Conservation (phyloP, 2,113 vertebrate species). For the Salvelinus alpinus region DNA sequence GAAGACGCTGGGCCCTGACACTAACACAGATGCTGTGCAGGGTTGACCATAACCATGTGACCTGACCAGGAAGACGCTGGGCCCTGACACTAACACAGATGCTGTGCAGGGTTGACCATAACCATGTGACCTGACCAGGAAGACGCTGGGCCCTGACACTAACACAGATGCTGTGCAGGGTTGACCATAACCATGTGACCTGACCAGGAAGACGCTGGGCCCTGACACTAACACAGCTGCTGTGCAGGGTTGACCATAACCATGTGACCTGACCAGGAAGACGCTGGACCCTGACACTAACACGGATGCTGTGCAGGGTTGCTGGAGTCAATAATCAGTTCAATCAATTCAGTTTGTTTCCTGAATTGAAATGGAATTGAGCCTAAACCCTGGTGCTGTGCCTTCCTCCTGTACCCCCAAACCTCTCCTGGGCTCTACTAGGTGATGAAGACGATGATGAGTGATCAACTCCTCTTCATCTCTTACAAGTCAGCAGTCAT, state of each 20-base stretch:
- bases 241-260: too few species aligned
- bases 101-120: too few species aligned
- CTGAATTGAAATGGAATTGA: neutral
- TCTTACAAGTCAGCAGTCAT: neutral
- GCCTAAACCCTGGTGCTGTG: neutral
- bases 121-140: neutral
- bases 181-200: too few species aligned
- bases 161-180: too few species aligned
- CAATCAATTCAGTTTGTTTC: too few species aligned
- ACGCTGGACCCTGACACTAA: too few species aligned
- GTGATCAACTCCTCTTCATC: neutral
- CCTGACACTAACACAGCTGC: too few species aligned
- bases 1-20: neutral
- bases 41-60: neutral
- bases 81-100: neutral
- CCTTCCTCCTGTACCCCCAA: neutral
- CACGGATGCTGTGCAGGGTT: too few species aligned
- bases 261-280: too few species aligned
- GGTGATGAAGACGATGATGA: neutral
- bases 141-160: neutral
- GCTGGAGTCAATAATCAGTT: too few species aligned
- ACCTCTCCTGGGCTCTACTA: neutral
- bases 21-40: neutral
- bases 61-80: neutral
- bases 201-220: too few species aligned